Conservation (phyloP, 2,113 vertebrate species). For the Hassar affinis region DNA sequence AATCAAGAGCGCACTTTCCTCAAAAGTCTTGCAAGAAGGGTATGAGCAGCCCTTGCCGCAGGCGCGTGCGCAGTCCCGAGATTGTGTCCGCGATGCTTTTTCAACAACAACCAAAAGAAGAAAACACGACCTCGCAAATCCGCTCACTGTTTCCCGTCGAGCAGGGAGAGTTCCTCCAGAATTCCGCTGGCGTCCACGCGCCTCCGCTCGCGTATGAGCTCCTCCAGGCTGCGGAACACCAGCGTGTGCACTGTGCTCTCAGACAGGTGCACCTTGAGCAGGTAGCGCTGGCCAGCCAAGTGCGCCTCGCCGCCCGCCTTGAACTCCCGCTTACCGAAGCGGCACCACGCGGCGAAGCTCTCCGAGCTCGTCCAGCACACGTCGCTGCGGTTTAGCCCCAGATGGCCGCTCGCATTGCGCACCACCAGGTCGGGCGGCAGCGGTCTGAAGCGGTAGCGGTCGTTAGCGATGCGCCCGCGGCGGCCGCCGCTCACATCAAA, state of each 20-base stretch:
- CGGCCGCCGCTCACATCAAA: constrained; percentile 85
- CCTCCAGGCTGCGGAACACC: constrained; percentile 93
- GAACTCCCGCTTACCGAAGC: constrained; percentile 97
- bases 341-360: constrained; percentile 99
- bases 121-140: constrained; percentile 55
- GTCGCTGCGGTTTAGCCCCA: constrained; percentile 90
- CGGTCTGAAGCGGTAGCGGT: constrained; percentile 93
- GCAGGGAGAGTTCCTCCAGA: constrained; percentile 87
- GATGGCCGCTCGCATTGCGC: constrained; percentile 94
- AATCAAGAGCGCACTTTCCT: constrained; percentile 50
- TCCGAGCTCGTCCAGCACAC: constrained; percentile 99
- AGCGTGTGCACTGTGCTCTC: constrained; percentile 89
- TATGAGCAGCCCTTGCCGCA: constrained; percentile 47
- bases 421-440: constrained; percentile 92
- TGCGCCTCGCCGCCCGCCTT: constrained; percentile 92
- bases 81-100: constrained; percentile 40
- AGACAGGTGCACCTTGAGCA: constrained; percentile 91
- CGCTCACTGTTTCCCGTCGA: constrained; percentile 80
- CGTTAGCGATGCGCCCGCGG: constrained; percentile 92
- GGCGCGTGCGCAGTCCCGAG: constrained; percentile 66
- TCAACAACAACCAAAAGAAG: neutral
- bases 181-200: constrained; percentile 92
- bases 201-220: constrained; percentile 94
- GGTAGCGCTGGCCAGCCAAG: constrained; percentile 86
- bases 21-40: constrained; percentile 32